These are phyloP conservation scores for Sebastolobus alascanus DNA, from an alignment of 2,797 vertebrate genomes.

Conservation along the genomic window DNA sequence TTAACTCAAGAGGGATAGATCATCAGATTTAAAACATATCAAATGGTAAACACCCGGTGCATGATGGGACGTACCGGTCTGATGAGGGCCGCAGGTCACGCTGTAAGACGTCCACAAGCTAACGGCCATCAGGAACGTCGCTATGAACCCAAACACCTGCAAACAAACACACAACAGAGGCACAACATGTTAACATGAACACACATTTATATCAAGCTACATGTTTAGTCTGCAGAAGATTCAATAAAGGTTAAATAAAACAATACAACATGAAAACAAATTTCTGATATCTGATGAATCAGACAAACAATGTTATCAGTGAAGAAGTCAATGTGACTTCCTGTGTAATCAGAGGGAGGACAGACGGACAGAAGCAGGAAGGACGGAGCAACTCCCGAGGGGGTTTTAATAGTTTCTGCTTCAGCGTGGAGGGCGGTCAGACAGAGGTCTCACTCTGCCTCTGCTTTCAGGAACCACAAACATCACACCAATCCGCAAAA, in stretches of 20 bases:
- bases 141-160: constrained; percentile 93
- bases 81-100: constrained; percentile 89
- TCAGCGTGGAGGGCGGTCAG: neutral
- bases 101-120: constrained; percentile 94
- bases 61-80: constrained; percentile 81
- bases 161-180: constrained; percentile 18
- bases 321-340: neutral
- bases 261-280: neutral
- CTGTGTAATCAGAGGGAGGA: constrained; percentile 5
- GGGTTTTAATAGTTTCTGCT: neutral
- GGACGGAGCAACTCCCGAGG: neutral
- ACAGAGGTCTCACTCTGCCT: neutral
- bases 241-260: neutral
- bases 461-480: neutral
- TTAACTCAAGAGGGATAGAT: accelerated
- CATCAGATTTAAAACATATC: neutral
- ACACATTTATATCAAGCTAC: neutral
- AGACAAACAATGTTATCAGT: neutral
- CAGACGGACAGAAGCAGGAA: neutral
- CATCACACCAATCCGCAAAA: neutral
- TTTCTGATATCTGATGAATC: neutral
- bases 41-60: neutral
- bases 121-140: constrained; percentile 89
- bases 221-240: too few species aligned
- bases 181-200: neutral